Conservation (phyloP, 2,888 invertebrate species). For the Glyphotaelius pellucidus region DNA sequence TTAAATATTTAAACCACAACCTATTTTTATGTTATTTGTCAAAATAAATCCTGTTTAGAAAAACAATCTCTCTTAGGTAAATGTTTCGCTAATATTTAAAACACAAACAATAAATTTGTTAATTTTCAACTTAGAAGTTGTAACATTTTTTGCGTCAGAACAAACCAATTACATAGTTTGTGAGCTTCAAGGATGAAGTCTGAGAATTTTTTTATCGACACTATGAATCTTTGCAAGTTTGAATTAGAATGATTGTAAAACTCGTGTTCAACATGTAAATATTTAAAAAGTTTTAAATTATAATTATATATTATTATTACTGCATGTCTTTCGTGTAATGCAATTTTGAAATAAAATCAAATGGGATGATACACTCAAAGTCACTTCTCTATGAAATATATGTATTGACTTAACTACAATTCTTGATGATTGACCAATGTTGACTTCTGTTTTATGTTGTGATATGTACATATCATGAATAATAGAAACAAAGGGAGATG, state of each 20-base stretch:
- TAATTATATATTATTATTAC: not conserved
- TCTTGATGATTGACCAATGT: not conserved
- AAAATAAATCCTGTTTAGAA: no score
- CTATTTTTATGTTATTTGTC: no score
- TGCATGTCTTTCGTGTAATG: constrained; percentile 39
- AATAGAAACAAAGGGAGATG: no score
- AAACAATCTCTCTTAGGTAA: no score
- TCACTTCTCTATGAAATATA: not conserved
- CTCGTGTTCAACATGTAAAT: constrained; percentile 48
- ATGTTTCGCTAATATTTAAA: no score
- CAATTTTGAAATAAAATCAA: constrained; percentile 28
- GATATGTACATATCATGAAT: no score
- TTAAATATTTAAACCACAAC: no score
- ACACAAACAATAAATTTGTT: no score
- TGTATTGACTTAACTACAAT: not conserved
- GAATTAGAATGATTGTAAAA: constrained; percentile 46
- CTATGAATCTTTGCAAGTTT: constrained; percentile 49
- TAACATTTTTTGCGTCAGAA: no score
- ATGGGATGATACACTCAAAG: constrained; percentile 53
- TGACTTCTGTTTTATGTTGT: not conserved
- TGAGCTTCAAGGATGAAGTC: not conserved
- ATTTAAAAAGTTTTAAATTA: constrained; percentile 34
- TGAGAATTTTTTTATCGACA: not conserved
- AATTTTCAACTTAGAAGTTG: no score
- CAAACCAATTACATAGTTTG: not conserved